A percentile compares a stretch with the other conserved stretches of the same genome.
Evolutionary conservation across 2,113 vertebrate genomes (phyloP).

Genomic region (Ploceus nigricollis): DNA sequence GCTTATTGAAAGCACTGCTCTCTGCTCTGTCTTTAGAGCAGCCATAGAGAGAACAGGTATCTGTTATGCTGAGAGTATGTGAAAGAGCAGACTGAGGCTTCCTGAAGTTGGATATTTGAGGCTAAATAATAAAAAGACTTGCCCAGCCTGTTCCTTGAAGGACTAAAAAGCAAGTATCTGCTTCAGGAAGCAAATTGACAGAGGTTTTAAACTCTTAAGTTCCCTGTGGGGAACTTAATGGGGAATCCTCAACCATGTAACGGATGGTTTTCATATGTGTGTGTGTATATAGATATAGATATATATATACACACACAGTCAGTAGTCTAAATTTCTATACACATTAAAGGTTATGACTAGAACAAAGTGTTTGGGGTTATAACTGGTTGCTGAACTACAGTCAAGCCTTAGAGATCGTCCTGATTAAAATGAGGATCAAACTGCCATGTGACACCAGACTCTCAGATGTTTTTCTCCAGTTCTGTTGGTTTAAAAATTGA

Average conservation of each 20-base stretch:
- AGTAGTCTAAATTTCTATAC: neutral
- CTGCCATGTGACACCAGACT: neutral
- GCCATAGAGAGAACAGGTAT: neutral
- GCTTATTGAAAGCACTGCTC: neutral
- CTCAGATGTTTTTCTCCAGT: neutral
- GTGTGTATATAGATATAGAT: accelerated
- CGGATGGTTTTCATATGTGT: neutral
- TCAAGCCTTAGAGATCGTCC: neutral
- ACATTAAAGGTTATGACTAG: neutral
- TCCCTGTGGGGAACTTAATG: neutral
- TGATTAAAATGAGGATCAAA: neutral
- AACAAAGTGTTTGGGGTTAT: neutral
- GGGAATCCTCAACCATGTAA: neutral
- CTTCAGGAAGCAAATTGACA: neutral
- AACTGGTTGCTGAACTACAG: neutral
- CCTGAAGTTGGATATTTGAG: neutral
- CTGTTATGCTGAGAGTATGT: neutral
- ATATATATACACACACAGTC: too few relatives aligned
- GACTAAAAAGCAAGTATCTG: neutral
- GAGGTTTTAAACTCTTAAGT: neutral
- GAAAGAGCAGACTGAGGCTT: neutral
- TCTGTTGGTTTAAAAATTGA: neutral
- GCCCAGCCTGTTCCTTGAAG: neutral
- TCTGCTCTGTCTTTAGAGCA: neutral
- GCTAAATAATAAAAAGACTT: neutral